Percentiles rank a stretch among this genome's conserved stretches.
Conservation (phyloP, 2,888 invertebrate genomes). For the Isoperla grammatica region DNA sequence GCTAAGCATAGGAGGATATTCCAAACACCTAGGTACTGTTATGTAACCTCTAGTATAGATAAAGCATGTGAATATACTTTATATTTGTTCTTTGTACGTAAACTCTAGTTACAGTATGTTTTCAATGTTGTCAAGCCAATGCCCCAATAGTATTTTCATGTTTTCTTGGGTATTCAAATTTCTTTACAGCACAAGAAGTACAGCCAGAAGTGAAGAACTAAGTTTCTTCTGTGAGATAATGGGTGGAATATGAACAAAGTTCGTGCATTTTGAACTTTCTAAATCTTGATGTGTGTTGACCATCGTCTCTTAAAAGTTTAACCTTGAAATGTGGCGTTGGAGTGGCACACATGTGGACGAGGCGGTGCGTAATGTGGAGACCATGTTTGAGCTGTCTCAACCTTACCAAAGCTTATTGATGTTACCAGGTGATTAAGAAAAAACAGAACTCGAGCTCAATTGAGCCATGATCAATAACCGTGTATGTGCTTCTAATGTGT, state of each 20-base stretch:
- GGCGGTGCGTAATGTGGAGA: background rate
- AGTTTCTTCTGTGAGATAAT: no score
- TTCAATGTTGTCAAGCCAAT: slow-evolving; percentile 5
- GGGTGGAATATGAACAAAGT: no score
- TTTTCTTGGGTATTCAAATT: slow-evolving; percentile 1
- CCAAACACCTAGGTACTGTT: slow-evolving; percentile 18
- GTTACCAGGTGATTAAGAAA: slow-evolving; percentile 21
- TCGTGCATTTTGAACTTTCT: no score
- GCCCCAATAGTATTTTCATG: slow-evolving; percentile 14
- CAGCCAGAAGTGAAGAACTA: no score
- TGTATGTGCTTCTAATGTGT: slow-evolving; percentile 25
- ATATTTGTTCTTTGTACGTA: slow-evolving; percentile 25
- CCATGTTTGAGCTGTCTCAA: background rate
- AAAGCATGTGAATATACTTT: slow-evolving; percentile 19
- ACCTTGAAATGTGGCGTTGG: no score
- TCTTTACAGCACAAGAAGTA: no score
- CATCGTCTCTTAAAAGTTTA: no score
- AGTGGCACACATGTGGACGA: no score
- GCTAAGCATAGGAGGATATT: slow-evolving; percentile 17
- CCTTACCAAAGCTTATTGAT: slow-evolving; percentile 24
- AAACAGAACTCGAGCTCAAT: background rate
- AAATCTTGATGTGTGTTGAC: no score
- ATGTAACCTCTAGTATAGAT: slow-evolving; percentile 1
- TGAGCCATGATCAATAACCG: slow-evolving; percentile 5
- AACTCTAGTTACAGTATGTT: slow-evolving; percentile 15